Percentiles rank a stretch among this genome's conserved stretches.
These are phyloP conservation scores for Chionomys nivalis DNA, from an alignment of 2,113 vertebrate genomes.

Conservation along the genomic window DNA sequence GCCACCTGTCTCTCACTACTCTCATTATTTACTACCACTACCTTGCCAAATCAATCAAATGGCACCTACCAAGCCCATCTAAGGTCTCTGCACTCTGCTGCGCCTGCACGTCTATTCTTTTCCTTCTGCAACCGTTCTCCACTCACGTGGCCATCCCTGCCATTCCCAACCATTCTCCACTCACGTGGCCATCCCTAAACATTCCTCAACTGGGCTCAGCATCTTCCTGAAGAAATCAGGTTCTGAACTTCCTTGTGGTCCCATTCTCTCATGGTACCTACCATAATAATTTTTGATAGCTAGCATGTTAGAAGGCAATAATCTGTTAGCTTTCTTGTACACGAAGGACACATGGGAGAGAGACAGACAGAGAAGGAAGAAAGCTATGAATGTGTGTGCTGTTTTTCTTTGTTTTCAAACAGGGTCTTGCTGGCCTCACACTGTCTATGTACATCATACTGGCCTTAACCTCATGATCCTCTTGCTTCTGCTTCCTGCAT, in stretches of 20 bases:
- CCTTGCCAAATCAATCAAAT: neutral
- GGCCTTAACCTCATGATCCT: neutral
- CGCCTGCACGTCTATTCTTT: neutral
- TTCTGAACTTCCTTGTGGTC: neutral
- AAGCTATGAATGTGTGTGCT: neutral
- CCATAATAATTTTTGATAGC: neutral
- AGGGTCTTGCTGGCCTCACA: neutral
- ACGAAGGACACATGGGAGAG: neutral
- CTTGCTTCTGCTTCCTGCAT: neutral
- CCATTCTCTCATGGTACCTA: neutral
- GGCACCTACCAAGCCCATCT: neutral
- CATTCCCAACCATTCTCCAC: no score
- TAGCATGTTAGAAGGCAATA: neutral
- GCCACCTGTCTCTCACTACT: neutral
- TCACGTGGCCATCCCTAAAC: neutral
- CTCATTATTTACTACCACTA: neutral
- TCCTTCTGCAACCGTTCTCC: neutral
- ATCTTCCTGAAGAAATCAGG: constrained; percentile 38
- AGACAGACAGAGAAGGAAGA: neutral
- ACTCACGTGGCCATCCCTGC: neutral
- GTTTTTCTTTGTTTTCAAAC: neutral
- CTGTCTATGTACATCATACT: neutral
- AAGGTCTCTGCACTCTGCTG: neutral
- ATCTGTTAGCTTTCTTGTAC: neutral
- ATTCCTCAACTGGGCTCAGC: constrained; percentile 23